Conservation (phyloP, 2,797 vertebrate species). For the Lepilemur septentrionalis region DNA sequence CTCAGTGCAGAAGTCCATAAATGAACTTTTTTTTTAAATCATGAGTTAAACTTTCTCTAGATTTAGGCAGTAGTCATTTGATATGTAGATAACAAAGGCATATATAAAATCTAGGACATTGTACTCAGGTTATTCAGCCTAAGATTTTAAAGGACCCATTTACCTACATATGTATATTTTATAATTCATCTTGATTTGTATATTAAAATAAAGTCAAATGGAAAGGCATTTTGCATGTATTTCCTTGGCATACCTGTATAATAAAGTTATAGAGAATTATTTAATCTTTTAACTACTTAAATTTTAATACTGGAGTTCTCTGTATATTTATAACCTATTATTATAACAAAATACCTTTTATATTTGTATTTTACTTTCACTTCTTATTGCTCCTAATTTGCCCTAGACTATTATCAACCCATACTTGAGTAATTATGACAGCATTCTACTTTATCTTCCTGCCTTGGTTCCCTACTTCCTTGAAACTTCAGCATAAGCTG, state of each 20-base stretch:
- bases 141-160: neutral
- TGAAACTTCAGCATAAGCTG: neutral
- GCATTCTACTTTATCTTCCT: neutral
- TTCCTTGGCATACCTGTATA: neutral
- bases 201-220: neutral
- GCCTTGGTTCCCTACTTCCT: neutral
- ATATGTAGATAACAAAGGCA: neutral
- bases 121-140: neutral
- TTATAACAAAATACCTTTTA: neutral
- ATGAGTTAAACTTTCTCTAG: slow-evolving; percentile 31
- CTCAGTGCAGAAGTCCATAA: slow-evolving; percentile 62
- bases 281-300: neutral
- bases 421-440: neutral
- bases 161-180: neutral
- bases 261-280: neutral
- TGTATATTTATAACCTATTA: neutral
- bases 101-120: neutral
- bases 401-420: neutral
- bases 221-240: neutral
- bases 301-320: slow-evolving; percentile 2
- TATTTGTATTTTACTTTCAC: neutral
- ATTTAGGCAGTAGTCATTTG: neutral
- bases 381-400: neutral
- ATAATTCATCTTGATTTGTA: neutral
- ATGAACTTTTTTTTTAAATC: neutral